A percentile compares a stretch with the other conserved stretches of the same genome.
Conservation (phyloP, 2,888 invertebrate genomes). For the Neoscelio sp. region DNA sequence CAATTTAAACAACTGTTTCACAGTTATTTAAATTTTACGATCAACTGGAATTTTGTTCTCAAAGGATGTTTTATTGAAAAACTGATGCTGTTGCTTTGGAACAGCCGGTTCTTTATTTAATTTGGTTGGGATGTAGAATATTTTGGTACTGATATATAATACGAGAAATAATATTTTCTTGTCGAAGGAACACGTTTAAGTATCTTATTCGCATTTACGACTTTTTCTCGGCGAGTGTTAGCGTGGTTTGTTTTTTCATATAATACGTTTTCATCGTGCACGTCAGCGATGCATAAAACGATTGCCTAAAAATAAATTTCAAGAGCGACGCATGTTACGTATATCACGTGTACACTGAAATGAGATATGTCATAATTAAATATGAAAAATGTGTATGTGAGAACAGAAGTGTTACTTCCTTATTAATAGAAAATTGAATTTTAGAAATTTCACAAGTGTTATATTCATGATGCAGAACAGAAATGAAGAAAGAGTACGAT, state of each 20-base stretch:
- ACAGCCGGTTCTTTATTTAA: slow-evolving; percentile 2
- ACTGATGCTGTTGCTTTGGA: too few relatives aligned
- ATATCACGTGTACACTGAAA: slow-evolving; percentile 20
- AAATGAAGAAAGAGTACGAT: too few relatives aligned
- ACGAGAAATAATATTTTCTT: slow-evolving; percentile 28
- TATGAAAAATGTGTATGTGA: neutral
- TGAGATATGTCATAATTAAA: slow-evolving; percentile 29
- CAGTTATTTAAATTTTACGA: too few relatives aligned
- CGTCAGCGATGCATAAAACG: slow-evolving; percentile 47
- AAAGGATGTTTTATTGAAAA: too few relatives aligned
- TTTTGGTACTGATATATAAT: neutral
- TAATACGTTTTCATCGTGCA: slow-evolving; percentile 45
- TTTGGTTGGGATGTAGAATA: neutral
- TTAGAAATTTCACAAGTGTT: too few relatives aligned
- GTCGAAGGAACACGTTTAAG: slow-evolving; percentile 15
- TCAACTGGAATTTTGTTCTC: too few relatives aligned
- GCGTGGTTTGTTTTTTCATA: slow-evolving; percentile 31
- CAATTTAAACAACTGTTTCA: too few relatives aligned
- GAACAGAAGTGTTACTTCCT: neutral
- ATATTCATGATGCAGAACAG: too few relatives aligned
- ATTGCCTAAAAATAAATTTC: slow-evolving; percentile 52
- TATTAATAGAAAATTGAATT: too few relatives aligned
- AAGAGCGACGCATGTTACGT: slow-evolving; percentile 22
- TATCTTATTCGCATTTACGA: slow-evolving; percentile 24
- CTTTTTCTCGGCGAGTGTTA: slow-evolving; percentile 37